Evolutionary conservation across 2,888 invertebrate species (phyloP).

Genomic region (Euclidia mi): DNA sequence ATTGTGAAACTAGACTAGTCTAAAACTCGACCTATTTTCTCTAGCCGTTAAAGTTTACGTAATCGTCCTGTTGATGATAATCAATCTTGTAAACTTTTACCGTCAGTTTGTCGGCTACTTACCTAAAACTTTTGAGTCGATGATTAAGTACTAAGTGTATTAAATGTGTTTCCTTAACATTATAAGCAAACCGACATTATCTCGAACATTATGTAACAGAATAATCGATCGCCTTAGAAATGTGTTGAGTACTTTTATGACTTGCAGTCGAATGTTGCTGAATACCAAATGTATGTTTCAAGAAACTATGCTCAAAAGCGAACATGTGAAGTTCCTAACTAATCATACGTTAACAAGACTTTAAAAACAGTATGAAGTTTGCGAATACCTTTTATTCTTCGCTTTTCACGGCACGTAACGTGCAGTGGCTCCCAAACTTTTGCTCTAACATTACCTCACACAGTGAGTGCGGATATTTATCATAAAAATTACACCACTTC

Average conservation of each 20-base stretch:
- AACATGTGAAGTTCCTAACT: conserved; percentile 14
- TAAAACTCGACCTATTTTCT: no score
- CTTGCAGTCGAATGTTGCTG: neutral
- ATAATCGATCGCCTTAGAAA: no score
- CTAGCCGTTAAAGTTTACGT: no score
- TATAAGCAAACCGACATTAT: no score
- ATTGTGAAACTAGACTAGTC: no score
- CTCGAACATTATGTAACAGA: no score
- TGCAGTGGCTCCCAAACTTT: conserved; percentile 31
- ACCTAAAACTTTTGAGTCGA: no score
- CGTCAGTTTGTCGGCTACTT: no score
- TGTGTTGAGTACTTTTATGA: conserved; percentile 13
- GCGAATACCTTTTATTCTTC: conserved; percentile 28
- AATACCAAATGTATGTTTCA: neutral
- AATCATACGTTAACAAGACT: conserved; percentile 31
- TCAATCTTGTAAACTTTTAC: no score
- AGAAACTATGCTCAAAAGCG: conserved; percentile 9
- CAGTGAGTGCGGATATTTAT: conserved; percentile 52
- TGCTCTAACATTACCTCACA: conserved; percentile 23
- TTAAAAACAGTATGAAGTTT: conserved; percentile 33
- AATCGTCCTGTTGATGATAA: no score
- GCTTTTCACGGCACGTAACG: conserved; percentile 26
- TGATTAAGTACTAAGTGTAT: no score
- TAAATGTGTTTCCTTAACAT: no score
- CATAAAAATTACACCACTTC: conserved; percentile 63